Evolutionary conservation across 2,797 vertebrate species (phyloP).

Genomic region (Sebastes steindachneri): DNA sequence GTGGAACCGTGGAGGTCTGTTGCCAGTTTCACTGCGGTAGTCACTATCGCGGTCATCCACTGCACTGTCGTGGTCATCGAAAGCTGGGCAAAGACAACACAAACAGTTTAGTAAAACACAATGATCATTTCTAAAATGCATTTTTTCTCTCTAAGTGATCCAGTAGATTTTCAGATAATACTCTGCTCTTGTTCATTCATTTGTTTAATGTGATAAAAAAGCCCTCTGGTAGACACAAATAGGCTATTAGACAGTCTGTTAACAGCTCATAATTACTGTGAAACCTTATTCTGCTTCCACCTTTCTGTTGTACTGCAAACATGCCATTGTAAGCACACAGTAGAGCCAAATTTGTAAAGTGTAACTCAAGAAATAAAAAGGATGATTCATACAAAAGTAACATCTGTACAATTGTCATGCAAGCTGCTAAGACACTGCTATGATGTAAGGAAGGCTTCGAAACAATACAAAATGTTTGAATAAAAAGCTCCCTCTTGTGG

Average conservation of each 20-base stretch:
- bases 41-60: slow-evolving; percentile 94
- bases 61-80: slow-evolving; percentile 93
- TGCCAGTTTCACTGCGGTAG: slow-evolving; percentile 92
- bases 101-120: slow-evolving; percentile 1
- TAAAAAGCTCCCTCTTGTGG: slow-evolving; percentile 59
- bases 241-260: neutral
- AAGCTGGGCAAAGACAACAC: slow-evolving; percentile 78
- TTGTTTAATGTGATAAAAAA: neutral
- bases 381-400: neutral
- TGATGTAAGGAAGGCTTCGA: neutral
- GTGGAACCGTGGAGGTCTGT: slow-evolving; percentile 89
- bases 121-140: neutral
- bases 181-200: neutral
- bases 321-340: neutral
- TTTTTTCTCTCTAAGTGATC: neutral
- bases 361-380: neutral
- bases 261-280: neutral
- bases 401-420: neutral
- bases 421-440: neutral
- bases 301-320: neutral
- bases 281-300: neutral
- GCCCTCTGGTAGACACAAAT: neutral
- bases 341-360: neutral
- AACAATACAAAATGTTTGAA: neutral
- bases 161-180: neutral